Base-by-base conservation (phyloP, 2,888 invertebrate species). In the Emmelina monodactyla region DNA sequence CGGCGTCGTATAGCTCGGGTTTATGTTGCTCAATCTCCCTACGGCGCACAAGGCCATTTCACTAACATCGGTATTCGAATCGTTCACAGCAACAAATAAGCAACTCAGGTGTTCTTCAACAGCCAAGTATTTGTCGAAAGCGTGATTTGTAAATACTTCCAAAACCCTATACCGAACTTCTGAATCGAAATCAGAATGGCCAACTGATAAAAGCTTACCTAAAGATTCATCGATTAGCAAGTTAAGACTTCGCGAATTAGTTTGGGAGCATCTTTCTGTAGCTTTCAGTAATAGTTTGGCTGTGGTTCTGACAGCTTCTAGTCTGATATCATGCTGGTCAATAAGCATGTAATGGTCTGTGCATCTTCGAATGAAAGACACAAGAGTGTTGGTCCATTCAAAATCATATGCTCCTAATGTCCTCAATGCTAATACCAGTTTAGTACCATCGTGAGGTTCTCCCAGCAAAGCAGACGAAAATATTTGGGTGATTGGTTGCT, bases 1-100 rank as follows among this genome's bases (percentile, higher is more conserved):
- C 0, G 99, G 98, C 85, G 97, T 94, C 2, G 98, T 94, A 59
- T 97, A 97, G 1, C 98, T 97, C 0, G 99, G 99, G 79, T 99
- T 99, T 67, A 96, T 88, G 33, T 88, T 87, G 51, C 96, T 95
- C 38, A 99, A 73, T 42, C 97, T 81, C 0, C 97, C 97, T 32
- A 97, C 91, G 0, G 93, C 93, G 46, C 94, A 92, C 33, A 97
- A 85, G 0, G 97, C 94, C 29, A 95, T 78, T 67, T 97, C 97
- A 22, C 97, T 85, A 32, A 98, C 95, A 63, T 97, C 96, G 58
- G 92, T 92, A 42, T 92, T 90, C 58, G 98, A 98, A 64, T 99
- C 99, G 65, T 98, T 95, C 50, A 99, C 84, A 1, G 95, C 94
- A 14, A 97, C 89, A 64, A 97, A 95, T 1, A 99, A 80, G 0